Evolutionary conservation across 2,113 vertebrate genomes (phyloP), one percentile per base, ranked within the genome.

Genomic region (Pituophis catenifer): DNA sequence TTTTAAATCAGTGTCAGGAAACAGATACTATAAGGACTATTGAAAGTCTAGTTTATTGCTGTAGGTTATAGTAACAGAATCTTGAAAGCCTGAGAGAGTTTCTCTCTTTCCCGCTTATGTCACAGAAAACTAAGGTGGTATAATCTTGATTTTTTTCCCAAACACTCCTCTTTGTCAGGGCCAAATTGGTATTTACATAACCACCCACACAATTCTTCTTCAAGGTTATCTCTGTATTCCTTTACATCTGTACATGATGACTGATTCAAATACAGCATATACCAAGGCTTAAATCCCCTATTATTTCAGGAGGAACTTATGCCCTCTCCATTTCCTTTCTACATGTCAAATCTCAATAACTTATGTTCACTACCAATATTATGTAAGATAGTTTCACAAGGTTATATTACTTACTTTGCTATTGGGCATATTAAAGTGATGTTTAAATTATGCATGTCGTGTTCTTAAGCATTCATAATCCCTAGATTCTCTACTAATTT

Each of bases 351-450:
- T 8, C 21, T 89, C 52, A 89, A 81, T 57, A 89, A 89, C 33
- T 81, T 81, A 48, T 50, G 15, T 81, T 58, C 26, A 50, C 7
- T 48, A 86, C 70, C 65, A 89, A 48, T 86, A 93, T 89, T 91
- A 87, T 92, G 90, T 91, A 89, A 87, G 65, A 89, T 92, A 87
- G 33, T 93, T 94, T 91, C 89, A 93, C 93, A 94, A 96, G 94
- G 93, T 94, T 94, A 90, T 55, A 38, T 93, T 94, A 94, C 86
- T 94, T 93, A 93, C 93, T 94, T 91, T 17, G 1, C 91, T 2
- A 89, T 89, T 94, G 62, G 93, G 95, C 91, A 91, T 87, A 89
- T 93, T 87, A 91, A 91, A 86, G n/a, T 88, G 54, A 3, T 38
- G 24, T 17, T 85, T 91, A 91, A 91, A 92, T 94, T 94, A 95